Evolutionary conservation across 2,797 vertebrate species (phyloP), one percentile per base, ranked within the genome.

Genomic region (Ctenopoma multispine): DNA sequence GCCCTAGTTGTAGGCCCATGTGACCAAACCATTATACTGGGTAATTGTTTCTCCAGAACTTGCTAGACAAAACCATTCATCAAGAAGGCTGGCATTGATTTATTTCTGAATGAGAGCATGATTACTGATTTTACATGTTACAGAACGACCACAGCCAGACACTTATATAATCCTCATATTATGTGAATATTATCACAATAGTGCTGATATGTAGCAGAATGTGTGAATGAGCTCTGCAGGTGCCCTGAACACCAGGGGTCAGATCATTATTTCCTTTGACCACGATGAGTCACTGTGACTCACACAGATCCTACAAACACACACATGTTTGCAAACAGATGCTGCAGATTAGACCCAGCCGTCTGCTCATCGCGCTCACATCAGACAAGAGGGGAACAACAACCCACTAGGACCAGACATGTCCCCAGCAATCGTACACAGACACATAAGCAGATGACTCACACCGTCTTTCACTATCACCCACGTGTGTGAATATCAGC

Each of bases 1-100:
- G 90, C 75, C 91, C 92, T 85, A 93, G 83, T 90, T 92, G 68
- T 77, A 71, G 79, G 68, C 75, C 85, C 90, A 92, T 83, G 90
- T 92, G 91, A 92, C 88, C 71, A 73, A 80, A 75, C 79, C 63
- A 76, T 82, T 81, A 89, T 89, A 92, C 57, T 85, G 77, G 86
- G 75, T 75, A 81, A 91, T 90, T 92, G 90, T 92, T 80, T 87
- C 87, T 67, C 53, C 63, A 76, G 61, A 62, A 75, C 64, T 56
- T 55, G 64, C 11, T 20, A 58, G 57, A 80, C 65, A 77, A 78
- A 86, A 67, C 13, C 23, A 82, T 71, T 65, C 77, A 77, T 80
- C 34, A 75, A 72, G 71, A 84, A 73, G 44, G 17, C 29, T 85
- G 72, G 11, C 75, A 64, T 17, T 72, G 50, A 74, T 80, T 75